phyloP scores from a whole-genome alignment of 2,888 invertebrate species.

The Scaptomyza caliginosa region DNA sequence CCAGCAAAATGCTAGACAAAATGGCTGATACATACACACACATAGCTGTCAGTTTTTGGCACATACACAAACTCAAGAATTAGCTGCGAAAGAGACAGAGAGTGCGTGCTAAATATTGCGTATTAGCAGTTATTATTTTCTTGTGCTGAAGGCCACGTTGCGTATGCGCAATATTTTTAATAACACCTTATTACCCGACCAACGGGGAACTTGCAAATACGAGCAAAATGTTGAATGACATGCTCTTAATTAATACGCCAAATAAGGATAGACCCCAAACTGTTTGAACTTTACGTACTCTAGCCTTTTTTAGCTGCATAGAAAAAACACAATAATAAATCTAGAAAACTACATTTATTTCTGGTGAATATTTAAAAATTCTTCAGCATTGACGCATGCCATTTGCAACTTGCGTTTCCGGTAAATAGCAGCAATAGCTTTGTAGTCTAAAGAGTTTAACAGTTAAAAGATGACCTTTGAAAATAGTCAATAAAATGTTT shows the following conservation, averaged over 20 bases:
- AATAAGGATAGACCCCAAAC: conserved; percentile 28
- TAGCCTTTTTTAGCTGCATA: conserved; percentile 6
- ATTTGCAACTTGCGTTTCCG: conserved; percentile 74
- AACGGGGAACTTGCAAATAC: conserved; percentile 16
- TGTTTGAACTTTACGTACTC: conserved; percentile 30
- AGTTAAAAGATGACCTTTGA: too few relatives aligned
- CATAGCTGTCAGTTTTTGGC: conserved; percentile 45
- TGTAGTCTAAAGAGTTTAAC: too few relatives aligned
- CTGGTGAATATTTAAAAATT: too few relatives aligned
- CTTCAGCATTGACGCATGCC: conserved; percentile 70
- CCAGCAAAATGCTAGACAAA: conserved; percentile 49
- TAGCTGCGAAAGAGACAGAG: conserved; percentile 16
- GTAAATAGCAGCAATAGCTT: conserved; percentile 34
- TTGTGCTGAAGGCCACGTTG: conserved; percentile 43
- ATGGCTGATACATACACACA: conserved; percentile 29
- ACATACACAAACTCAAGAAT: conserved; percentile 32
- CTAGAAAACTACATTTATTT: too few relatives aligned
- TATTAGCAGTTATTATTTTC: conserved; percentile 21
- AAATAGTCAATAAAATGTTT: too few relatives aligned
- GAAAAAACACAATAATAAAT: too few relatives aligned
- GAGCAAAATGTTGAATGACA: conserved; percentile 47
- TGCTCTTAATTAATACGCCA: conserved; percentile 64
- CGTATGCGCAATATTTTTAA: conserved; percentile 56
- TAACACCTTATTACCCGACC: not conserved
- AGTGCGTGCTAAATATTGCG: conserved; percentile 35